These are phyloP conservation scores for Drosophila flavopinicola DNA, from an alignment of 2,888 invertebrate genomes.

Conservation along the genomic window DNA sequence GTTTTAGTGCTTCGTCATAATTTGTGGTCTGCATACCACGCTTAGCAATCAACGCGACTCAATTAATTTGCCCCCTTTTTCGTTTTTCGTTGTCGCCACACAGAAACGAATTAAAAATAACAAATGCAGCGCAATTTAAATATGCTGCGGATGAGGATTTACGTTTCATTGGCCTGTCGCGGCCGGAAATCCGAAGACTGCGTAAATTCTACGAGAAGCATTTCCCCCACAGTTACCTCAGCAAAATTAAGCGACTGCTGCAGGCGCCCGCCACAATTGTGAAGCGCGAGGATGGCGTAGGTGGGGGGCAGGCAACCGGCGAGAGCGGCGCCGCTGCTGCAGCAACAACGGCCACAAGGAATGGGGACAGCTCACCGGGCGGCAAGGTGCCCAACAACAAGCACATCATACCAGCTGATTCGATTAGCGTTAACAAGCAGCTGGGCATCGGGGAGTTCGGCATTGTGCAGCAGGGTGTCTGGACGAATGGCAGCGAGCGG, in stretches of 20 bases:
- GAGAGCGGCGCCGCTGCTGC: conserved; percentile 40
- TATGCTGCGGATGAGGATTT: conserved; percentile 97
- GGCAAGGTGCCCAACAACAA: conserved; percentile 87
- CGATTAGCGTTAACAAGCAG: conserved; percentile 96
- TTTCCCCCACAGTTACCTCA: conserved; percentile 96
- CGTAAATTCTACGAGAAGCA: conserved; percentile 97
- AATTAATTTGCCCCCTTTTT: conserved; percentile 21
- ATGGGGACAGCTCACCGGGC: conserved; percentile 84
- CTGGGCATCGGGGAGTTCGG: conserved; percentile 99
- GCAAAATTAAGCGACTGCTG: conserved; percentile 94
- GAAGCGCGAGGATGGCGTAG: conserved; percentile 79
- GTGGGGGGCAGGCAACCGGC: conserved; percentile 34
- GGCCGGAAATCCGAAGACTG: conserved; percentile 96
- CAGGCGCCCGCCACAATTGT: conserved; percentile 85
- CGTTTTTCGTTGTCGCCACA: background rate
- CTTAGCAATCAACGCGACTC: conserved; percentile 7
- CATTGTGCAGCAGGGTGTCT: conserved; percentile 98
- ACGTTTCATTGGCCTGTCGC: conserved; percentile 95
- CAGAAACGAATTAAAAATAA: conserved; percentile 95
- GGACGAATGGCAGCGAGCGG: conserved; percentile 97
- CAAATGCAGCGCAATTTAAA: conserved; percentile 94
- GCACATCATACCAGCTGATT: conserved; percentile 95
- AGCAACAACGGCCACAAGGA: conserved; percentile 31
- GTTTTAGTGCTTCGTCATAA: background rate
- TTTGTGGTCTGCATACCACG: conserved; percentile 13